Evolutionary conservation across 2,888 invertebrate genomes (phyloP).

Genomic region (Ptilodon capucinus): DNA sequence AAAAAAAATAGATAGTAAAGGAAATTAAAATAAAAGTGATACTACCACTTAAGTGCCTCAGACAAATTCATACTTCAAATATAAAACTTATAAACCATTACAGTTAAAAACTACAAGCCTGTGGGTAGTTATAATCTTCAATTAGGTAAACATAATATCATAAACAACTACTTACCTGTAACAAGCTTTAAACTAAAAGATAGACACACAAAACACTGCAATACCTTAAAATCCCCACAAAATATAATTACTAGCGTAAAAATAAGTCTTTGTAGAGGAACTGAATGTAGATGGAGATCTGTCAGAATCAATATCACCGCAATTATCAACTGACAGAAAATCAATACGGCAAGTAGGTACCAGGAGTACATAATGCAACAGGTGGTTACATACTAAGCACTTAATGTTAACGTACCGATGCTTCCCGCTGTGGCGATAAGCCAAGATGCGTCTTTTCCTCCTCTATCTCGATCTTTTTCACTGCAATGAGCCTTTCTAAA

Average conservation of each 20-base stretch:
- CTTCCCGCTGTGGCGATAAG: conserved; percentile 31
- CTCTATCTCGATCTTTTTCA: conserved; percentile 72
- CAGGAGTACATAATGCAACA: conserved; percentile 36
- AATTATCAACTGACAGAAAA: conserved; percentile 36
- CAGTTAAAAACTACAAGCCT: too few species aligned
- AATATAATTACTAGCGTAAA: background rate
- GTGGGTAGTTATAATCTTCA: too few species aligned
- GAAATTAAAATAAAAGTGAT: too few species aligned
- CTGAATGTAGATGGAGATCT: conserved; percentile 6
- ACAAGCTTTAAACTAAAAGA: conserved; percentile 4
- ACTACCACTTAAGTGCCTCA: too few species aligned
- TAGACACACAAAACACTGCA: background rate
- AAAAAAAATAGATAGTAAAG: too few species aligned
- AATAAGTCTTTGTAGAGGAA: conserved; percentile 1
- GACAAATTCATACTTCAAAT: too few species aligned
- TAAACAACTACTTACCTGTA: background rate
- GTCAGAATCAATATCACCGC: conserved; percentile 35
- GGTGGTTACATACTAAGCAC: conserved; percentile 35
- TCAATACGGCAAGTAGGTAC: conserved; percentile 41
- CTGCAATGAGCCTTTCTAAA: conserved; percentile 72
- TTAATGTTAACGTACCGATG: conserved; percentile 13
- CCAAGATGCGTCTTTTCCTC: conserved; percentile 67
- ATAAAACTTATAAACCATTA: too few species aligned
- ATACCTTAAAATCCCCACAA: background rate
- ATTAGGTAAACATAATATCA: too few species aligned